Evolutionary conservation across 2,113 vertebrate species (phyloP), one percentile per base, ranked within the genome.

Genomic region (Semnopithecus entellus): DNA sequence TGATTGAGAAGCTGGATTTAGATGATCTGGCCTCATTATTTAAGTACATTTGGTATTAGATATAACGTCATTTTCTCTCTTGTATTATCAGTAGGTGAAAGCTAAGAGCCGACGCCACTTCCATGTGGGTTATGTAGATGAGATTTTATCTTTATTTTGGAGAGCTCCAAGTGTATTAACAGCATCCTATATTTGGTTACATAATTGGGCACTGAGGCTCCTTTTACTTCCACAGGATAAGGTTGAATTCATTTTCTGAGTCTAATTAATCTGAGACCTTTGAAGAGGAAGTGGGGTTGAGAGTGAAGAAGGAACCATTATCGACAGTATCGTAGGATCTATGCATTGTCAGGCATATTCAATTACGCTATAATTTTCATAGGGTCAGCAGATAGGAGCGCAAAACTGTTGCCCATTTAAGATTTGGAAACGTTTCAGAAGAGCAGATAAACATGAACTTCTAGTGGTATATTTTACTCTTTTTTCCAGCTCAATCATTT

Each of bases 351-450:
- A 55, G 23, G 38, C 7, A 3, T 0, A 35, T 30, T 83, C 43
- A 6, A 43, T 23, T 35, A 78, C 6, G 22, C 48, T 27, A 27
- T 22, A 25, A 13, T 57, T 70, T 90, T 23, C 3, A 84, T 18
- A 91, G 82, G 27, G 35, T 50, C 78, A 45, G 38, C 5, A 1
- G 64, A 18, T 59, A 20, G 2, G 61, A 88, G 66, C 8, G 11
- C 45, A 96, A 76, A n/a, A 48, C 0, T 25, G 40, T 64, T 75
- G 45, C 7, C 52, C 30, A 8, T 13, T 45, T 40, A 87, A 61
- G 40, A 55, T 87, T 32, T 43, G 88, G 59, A 73, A 85, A 83
- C 55, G 86, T 89, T 93, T 86, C 50, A 91, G 23, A 90, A 92
- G 25, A 79, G 7, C 22, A 16, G 16, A 76, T n/a, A 50, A 59